Percentiles rank a stretch among this genome's conserved stretches.
Conservation (phyloP, 2,113 vertebrate genomes). For the Oncorhynchus tshawytscha region DNA sequence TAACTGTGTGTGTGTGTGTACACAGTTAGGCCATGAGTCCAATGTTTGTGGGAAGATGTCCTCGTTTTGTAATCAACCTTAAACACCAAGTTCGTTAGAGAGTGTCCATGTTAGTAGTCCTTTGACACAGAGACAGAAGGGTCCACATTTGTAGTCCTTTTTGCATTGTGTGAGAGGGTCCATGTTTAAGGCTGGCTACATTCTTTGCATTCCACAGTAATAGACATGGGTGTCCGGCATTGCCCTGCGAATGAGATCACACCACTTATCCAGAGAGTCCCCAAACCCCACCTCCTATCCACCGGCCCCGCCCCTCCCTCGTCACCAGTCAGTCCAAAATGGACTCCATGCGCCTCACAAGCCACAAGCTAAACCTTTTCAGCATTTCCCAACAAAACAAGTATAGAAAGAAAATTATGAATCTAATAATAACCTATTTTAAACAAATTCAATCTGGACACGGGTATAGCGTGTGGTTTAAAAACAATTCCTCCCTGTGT, state of each 20-base stretch:
- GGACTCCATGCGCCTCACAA: slow-evolving; percentile 77
- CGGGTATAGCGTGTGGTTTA: slow-evolving; percentile 38
- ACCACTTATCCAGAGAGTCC: slow-evolving; percentile 82
- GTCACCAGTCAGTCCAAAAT: slow-evolving; percentile 64
- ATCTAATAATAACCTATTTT: slow-evolving; percentile 16
- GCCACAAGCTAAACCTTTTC: slow-evolving; percentile 66
- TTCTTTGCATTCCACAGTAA: slow-evolving; percentile 86
- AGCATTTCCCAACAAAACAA: slow-evolving; percentile 49
- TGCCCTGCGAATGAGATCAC: slow-evolving; percentile 83
- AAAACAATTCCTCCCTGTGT: slow-evolving; percentile 28
- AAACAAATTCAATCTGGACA: slow-evolving; percentile 37
- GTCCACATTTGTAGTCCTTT: slow-evolving; percentile 66
- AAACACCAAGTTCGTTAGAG: slow-evolving; percentile 46
- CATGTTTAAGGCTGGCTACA: slow-evolving; percentile 83
- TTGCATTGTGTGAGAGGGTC: slow-evolving; percentile 78
- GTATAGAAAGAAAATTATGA: background rate
- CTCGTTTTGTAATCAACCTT: slow-evolving; percentile 62
- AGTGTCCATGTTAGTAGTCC: slow-evolving; percentile 68
- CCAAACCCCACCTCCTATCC: slow-evolving; percentile 62
- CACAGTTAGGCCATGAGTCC: slow-evolving; percentile 25
- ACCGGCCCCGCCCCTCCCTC: slow-evolving; percentile 60
- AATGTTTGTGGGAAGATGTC: slow-evolving; percentile 34
- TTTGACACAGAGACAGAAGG: slow-evolving; percentile 46
- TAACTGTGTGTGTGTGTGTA: slow-evolving; percentile 20
- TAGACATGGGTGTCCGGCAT: slow-evolving; percentile 82